Conservation (phyloP, 2,113 vertebrate species). For the Sinocyclocheilus anophthalmus region DNA sequence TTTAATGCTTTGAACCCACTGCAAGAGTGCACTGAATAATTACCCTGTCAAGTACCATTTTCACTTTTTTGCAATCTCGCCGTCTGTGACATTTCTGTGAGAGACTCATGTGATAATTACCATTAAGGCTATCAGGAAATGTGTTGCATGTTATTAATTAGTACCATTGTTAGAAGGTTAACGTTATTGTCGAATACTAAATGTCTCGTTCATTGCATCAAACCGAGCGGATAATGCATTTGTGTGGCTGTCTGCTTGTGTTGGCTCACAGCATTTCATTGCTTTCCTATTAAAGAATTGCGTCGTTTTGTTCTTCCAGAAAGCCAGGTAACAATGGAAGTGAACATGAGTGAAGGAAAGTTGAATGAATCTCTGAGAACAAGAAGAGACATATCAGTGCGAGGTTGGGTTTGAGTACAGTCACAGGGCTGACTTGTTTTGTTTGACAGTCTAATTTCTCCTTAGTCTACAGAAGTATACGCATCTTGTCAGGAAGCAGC, state of each 20-base stretch:
- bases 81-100: slow-evolving; percentile 18
- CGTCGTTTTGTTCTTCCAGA: slow-evolving; percentile 9
- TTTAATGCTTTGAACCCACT: slow-evolving; percentile 6
- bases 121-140: slow-evolving; percentile 14
- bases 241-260: slow-evolving; percentile 12
- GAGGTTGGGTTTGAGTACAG: slow-evolving; percentile 24
- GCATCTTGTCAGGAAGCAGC: slow-evolving; percentile 27
- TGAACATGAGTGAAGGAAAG: slow-evolving; percentile 3
- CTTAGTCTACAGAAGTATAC: slow-evolving; percentile 15
- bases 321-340: slow-evolving; percentile 5
- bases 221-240: neutral
- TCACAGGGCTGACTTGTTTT: slow-evolving; percentile 35
- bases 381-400: slow-evolving; percentile 23
- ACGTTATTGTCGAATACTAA: neutral
- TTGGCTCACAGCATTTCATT: neutral
- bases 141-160: slow-evolving; percentile 9
- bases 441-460: slow-evolving; percentile 33
- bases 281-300: neutral
- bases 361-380: slow-evolving; percentile 20
- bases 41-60: slow-evolving; percentile 22
- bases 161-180: slow-evolving; percentile 30
- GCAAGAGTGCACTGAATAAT: slow-evolving; percentile 12
- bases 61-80: slow-evolving; percentile 10
- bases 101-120: slow-evolving; percentile 24
- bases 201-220: neutral